These are phyloP conservation scores for Torymus aiolomorphi DNA, from an alignment of 2,888 invertebrate genomes.

Conservation along the genomic window DNA sequence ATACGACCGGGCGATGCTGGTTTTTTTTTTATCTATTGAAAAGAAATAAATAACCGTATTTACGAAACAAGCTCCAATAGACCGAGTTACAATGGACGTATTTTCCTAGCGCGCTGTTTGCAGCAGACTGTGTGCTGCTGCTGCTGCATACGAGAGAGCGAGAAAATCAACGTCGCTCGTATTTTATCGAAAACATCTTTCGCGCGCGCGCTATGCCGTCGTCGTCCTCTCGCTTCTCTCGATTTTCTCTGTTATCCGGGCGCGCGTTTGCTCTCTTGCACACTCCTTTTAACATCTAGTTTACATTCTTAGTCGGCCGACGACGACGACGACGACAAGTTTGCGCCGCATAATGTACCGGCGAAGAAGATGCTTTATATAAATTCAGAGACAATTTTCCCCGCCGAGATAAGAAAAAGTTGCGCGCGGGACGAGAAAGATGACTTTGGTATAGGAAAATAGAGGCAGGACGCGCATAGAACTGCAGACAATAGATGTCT, in stretches of 20 bases:
- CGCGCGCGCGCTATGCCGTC: too few species aligned
- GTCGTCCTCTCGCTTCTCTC: too few species aligned
- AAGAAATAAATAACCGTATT: constrained; percentile 34
- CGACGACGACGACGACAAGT: not conserved
- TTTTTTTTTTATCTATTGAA: constrained; percentile 26
- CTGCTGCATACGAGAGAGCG: not conserved
- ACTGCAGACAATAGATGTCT: too few species aligned
- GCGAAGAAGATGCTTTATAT: not conserved
- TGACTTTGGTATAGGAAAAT: too few species aligned
- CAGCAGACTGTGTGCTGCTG: not conserved
- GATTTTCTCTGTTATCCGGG: too few species aligned
- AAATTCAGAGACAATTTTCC: not conserved
- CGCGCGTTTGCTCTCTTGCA: not conserved
- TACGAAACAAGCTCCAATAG: constrained; percentile 27
- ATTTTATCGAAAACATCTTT: constrained; percentile 35
- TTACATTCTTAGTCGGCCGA: constrained; percentile 1
- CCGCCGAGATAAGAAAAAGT: too few species aligned
- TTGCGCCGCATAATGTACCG: constrained; percentile 2
- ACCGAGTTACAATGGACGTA: not conserved
- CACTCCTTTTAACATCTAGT: constrained; percentile 19
- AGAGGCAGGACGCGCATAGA: too few species aligned
- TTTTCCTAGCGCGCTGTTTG: not conserved
- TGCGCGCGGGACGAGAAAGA: too few species aligned
- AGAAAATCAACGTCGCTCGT: constrained; percentile 7
- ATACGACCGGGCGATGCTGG: not conserved